phyloP scores from a whole-genome alignment of 2,797 vertebrate species.

The Rhinatrema bivittatum region DNA sequence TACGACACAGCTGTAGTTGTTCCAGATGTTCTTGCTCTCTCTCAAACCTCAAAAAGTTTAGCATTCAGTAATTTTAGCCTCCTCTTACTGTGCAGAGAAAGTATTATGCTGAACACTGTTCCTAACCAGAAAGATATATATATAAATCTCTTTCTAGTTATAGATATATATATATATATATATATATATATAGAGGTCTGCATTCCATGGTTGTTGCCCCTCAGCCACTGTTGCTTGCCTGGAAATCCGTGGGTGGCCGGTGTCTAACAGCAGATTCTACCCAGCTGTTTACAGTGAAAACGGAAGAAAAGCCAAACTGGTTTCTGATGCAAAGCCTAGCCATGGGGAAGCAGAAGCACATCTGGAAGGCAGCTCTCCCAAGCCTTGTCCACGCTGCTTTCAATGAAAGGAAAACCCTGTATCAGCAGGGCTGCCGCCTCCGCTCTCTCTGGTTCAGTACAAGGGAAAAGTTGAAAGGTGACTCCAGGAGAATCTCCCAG shows the following conservation, averaged over 20 bases:
- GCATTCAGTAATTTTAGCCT: too few species aligned
- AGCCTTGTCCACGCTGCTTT: not conserved
- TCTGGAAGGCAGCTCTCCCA: rapidly evolving
- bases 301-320: not conserved
- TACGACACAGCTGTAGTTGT: not conserved
- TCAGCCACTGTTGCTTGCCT: not conserved
- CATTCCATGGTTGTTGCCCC: not conserved
- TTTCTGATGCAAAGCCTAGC: not conserved
- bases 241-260: not conserved
- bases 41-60: not conserved
- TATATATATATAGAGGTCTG: too few species aligned
- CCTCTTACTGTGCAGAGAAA: too few species aligned
- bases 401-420: not conserved
- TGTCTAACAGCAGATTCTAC: not conserved
- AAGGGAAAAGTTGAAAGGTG: too few species aligned
- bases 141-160: too few species aligned
- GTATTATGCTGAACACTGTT: too few species aligned
- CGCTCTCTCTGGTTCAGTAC: too few species aligned
- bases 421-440: too few species aligned
- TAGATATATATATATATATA: too few species aligned
- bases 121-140: not conserved
- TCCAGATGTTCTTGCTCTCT: not conserved
- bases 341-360: not conserved
- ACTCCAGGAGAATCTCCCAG: not conserved
- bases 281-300: not conserved